A percentile compares a stretch with the other conserved stretches of the same genome.
Conservation (phyloP, 2,888 invertebrate genomes). For the Eilema depressum region DNA sequence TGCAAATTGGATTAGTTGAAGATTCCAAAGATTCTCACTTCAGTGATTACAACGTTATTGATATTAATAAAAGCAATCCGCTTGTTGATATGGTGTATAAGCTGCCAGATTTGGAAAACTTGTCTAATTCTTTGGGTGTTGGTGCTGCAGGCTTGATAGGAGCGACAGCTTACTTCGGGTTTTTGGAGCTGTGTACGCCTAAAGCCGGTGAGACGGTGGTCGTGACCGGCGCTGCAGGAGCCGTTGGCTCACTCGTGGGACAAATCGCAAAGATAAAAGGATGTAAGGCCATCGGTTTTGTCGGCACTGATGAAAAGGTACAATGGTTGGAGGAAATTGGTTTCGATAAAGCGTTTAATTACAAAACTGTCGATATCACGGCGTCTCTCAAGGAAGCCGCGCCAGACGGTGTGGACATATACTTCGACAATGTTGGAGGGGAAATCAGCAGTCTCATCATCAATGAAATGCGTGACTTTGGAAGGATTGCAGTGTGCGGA, state of each 20-base stretch:
- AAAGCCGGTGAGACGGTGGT: constrained; percentile 91
- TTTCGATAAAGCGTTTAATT: constrained; percentile 90
- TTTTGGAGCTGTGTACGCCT: constrained; percentile 90
- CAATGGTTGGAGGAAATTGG: constrained; percentile 87
- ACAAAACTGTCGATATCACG: constrained; percentile 86
- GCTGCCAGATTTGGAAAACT: constrained; percentile 85
- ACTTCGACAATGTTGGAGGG: constrained; percentile 92
- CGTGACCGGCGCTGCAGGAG: constrained; percentile 91
- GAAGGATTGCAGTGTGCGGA: constrained; percentile 86
- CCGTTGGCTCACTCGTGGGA: constrained; percentile 91
- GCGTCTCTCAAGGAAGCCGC: constrained; percentile 79
- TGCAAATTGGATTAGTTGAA: constrained; percentile 75
- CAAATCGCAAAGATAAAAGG: constrained; percentile 92
- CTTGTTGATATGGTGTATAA: constrained; percentile 56
- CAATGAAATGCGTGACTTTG: constrained; percentile 86
- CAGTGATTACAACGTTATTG: constrained; percentile 79
- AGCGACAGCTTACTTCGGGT: constrained; percentile 91
- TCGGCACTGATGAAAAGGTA: constrained; percentile 78
- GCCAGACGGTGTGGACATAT: constrained; percentile 91
- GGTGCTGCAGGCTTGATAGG: constrained; percentile 91
- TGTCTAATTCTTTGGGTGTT: constrained; percentile 86
- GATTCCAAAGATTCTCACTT: constrained; percentile 82
- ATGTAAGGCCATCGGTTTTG: constrained; percentile 89
- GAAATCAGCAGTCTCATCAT: constrained; percentile 87
- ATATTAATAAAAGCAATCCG: constrained; percentile 39